These are phyloP conservation scores for Ochropleura leucogaster DNA, from an alignment of 2,888 invertebrate species.

Conservation along the genomic window DNA sequence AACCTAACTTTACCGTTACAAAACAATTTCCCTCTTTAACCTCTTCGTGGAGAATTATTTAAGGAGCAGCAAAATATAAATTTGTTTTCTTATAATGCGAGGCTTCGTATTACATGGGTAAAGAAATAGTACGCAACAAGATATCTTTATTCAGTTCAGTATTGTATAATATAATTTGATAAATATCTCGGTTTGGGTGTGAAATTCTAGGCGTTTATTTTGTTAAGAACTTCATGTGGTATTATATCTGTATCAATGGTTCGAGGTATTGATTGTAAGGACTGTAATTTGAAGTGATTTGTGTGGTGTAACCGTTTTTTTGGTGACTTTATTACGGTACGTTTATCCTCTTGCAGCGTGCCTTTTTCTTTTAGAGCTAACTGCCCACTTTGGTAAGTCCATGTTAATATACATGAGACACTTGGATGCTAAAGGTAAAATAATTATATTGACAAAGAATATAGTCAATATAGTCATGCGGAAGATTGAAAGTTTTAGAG, in stretches of 20 bases:
- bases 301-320: conserved; percentile 22
- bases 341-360: background rate
- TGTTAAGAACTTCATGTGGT: conserved; percentile 38
- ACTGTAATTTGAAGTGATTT: conserved; percentile 56
- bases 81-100: conserved; percentile 54
- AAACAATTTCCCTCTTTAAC: background rate
- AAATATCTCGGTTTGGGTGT: conserved; percentile 66
- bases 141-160: conserved; percentile 54
- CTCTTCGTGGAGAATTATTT: conserved; percentile 1
- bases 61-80: conserved; percentile 31
- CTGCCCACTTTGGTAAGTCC: no score
- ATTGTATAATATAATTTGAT: conserved; percentile 68
- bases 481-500: background rate
- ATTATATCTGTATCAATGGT: conserved; percentile 58
- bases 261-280: conserved; percentile 25
- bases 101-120: conserved; percentile 51
- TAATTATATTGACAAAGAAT: no score
- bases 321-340: background rate
- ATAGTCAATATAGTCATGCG: background rate
- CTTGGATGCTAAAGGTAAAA: no score
- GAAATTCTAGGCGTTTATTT: conserved; percentile 63
- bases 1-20: conserved; percentile 32
- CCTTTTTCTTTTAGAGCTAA: background rate
- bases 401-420: no score
- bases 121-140: conserved; percentile 53